Conservation (phyloP, 2,888 invertebrate genomes). For the Drosophila monieri region DNA sequence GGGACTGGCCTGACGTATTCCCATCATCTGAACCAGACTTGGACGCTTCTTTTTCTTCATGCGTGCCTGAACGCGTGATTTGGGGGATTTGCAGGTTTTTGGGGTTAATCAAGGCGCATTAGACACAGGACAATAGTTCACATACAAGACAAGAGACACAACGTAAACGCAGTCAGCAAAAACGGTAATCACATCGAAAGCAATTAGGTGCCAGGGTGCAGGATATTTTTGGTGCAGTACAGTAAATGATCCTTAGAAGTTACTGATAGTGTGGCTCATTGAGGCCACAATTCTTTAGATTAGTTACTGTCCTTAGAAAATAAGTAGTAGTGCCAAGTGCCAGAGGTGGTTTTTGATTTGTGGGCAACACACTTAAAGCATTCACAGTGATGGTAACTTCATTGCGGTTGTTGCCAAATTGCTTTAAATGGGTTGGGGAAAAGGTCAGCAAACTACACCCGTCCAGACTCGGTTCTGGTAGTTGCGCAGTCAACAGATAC, state of each 20-base stretch:
- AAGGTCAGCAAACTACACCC: conserved; percentile 76
- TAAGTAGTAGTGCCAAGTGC: conserved; percentile 10
- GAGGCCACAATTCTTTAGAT: neutral
- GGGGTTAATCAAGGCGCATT: conserved; percentile 50
- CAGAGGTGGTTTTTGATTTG: conserved; percentile 11
- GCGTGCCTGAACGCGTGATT: conserved; percentile 85
- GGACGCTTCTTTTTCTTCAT: conserved; percentile 90
- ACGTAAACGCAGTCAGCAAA: conserved; percentile 50
- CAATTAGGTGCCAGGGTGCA: conserved; percentile 18
- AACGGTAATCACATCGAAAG: conserved; percentile 50
- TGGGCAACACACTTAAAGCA: conserved; percentile 77
- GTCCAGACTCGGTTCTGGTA: conserved; percentile 50
- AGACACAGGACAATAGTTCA: conserved; percentile 67
- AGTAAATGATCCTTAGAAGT: neutral
- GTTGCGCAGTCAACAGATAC: conserved; percentile 26
- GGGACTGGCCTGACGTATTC: conserved; percentile 90
- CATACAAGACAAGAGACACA: conserved; percentile 71
- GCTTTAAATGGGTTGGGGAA: conserved; percentile 83
- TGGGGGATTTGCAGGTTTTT: conserved; percentile 30
- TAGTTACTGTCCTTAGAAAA: neutral
- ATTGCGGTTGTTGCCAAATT: conserved; percentile 81
- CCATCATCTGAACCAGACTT: conserved; percentile 93
- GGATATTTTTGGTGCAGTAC: neutral
- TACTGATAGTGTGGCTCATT: neutral
- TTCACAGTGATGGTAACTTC: conserved; percentile 42